These are phyloP conservation scores for Anhinga rufa DNA, from an alignment of 2,113 vertebrate species.

Conservation along the genomic window DNA sequence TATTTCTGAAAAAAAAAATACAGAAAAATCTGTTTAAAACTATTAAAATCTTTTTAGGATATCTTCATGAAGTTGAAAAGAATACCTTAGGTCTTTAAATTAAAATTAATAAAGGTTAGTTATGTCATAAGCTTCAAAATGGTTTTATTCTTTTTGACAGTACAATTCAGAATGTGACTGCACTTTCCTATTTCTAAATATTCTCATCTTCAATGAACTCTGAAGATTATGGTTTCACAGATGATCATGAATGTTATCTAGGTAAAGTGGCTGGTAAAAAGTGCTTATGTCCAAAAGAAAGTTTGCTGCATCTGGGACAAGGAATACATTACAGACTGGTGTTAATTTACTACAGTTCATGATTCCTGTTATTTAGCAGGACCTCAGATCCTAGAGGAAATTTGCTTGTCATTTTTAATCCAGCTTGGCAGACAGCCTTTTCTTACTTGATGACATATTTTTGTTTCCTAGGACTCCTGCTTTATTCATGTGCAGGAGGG, in stretches of 20 bases:
- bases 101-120: not conserved
- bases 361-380: not conserved
- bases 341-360: not conserved
- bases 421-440: not conserved
- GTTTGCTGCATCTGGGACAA: not conserved
- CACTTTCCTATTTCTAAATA: not conserved
- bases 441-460: not conserved
- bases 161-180: not conserved
- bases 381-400: not conserved
- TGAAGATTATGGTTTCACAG: not conserved
- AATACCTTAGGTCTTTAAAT: not conserved
- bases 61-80: not conserved
- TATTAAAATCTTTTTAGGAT: not conserved
- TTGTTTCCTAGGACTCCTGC: not conserved
- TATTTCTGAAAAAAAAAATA: not conserved
- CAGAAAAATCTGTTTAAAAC: not conserved
- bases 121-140: not conserved
- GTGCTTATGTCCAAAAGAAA: not conserved
- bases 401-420: not conserved
- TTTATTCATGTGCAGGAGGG: not conserved
- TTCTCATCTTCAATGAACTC: not conserved
- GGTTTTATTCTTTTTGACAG: not conserved
- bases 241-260: not conserved
- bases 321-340: not conserved
- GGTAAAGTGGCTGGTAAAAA: not conserved